Evolutionary conservation across 2,888 invertebrate genomes (phyloP).

Genomic region (Diaperis boleti): DNA sequence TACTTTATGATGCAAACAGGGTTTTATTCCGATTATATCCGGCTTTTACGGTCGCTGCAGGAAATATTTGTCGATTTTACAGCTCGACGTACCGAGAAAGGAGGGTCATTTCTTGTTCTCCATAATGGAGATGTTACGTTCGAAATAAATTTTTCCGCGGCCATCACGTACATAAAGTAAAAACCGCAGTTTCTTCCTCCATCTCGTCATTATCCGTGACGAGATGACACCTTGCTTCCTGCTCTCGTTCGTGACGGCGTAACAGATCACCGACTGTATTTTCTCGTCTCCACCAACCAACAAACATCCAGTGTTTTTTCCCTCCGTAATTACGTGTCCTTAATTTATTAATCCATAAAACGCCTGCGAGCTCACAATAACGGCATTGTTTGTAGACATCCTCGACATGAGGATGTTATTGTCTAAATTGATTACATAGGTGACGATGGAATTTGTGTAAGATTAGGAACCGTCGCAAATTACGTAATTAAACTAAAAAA

Average conservation of each 20-base stretch:
- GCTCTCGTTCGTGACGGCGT: slow-evolving; percentile 42
- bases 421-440: slow-evolving; percentile 33
- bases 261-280: slow-evolving; percentile 43
- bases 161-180: slow-evolving; percentile 31
- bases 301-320: slow-evolving; percentile 30
- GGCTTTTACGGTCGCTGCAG: slow-evolving; percentile 8
- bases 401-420: slow-evolving; percentile 28
- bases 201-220: slow-evolving; percentile 46
- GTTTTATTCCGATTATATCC: slow-evolving; percentile 25
- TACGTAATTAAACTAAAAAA: slow-evolving; percentile 33
- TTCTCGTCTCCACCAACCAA: slow-evolving; percentile 25
- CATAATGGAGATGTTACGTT: slow-evolving; percentile 35
- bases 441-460: slow-evolving; percentile 33
- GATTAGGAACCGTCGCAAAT: slow-evolving; percentile 34
- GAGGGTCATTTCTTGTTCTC: slow-evolving; percentile 7
- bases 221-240: slow-evolving; percentile 48
- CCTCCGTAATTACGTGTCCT: slow-evolving; percentile 30
- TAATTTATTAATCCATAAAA: slow-evolving; percentile 35
- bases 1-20: slow-evolving; percentile 18
- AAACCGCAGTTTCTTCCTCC: slow-evolving; percentile 47
- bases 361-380: slow-evolving; percentile 22
- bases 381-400: slow-evolving; percentile 26
- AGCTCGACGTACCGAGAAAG: background rate
- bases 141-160: slow-evolving; percentile 10
- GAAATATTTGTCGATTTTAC: slow-evolving; percentile 16